Conservation (phyloP, 2,888 invertebrate species). For the Torymus aiolomorphi region DNA sequence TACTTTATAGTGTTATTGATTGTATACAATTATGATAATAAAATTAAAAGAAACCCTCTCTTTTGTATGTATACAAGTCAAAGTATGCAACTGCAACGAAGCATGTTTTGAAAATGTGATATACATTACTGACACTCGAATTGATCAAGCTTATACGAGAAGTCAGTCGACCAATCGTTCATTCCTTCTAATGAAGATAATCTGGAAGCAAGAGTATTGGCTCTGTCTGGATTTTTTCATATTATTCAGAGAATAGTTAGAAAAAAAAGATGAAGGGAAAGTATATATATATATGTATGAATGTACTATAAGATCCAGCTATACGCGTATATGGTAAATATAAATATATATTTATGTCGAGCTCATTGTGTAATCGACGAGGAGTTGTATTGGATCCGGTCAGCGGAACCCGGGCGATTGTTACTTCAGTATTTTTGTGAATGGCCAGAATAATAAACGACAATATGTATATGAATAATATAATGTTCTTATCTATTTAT, state of each 20-base stretch:
- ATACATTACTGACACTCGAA: background rate
- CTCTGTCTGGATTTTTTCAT: background rate
- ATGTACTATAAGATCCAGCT: slow-evolving; percentile 13
- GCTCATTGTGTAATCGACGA: slow-evolving; percentile 24
- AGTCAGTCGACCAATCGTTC: background rate
- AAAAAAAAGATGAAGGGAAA: slow-evolving; percentile 22
- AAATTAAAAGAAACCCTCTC: too few relatives aligned
- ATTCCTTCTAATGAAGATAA: background rate
- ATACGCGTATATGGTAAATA: too few relatives aligned
- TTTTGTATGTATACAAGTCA: too few relatives aligned
- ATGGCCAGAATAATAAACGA: slow-evolving; percentile 55
- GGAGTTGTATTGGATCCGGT: slow-evolving; percentile 10
- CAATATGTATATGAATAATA: slow-evolving; percentile 49
- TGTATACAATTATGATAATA: too few relatives aligned
- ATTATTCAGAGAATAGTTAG: background rate
- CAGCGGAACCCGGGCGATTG: slow-evolving; percentile 14
- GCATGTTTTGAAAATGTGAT: slow-evolving; percentile 25
- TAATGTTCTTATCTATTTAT: too few relatives aligned
- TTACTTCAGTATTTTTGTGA: slow-evolving; percentile 58
- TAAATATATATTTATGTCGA: slow-evolving; percentile 24
- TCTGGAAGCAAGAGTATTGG: background rate
- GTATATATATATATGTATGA: slow-evolving; percentile 35
- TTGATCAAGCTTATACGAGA: too few relatives aligned
- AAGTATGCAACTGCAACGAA: too few relatives aligned
- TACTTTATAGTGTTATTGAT: too few relatives aligned